Conservation (phyloP, 1,140 invertebrate genomes). For the Ceratosolen fusciceps region DNA sequence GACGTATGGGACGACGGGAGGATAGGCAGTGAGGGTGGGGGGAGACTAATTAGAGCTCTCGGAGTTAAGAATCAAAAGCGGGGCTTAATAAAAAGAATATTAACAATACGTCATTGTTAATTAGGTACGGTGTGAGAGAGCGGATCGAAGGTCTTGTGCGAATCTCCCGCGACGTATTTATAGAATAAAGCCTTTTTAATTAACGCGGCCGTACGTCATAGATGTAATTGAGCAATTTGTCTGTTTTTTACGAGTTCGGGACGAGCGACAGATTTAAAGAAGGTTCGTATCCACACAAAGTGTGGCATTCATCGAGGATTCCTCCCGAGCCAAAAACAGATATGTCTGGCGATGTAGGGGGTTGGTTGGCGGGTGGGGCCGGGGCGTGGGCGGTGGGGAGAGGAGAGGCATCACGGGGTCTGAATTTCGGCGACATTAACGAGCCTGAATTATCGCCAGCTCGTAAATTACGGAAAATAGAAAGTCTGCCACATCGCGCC, state of each 20-base stretch:
- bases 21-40: too few relatives aligned
- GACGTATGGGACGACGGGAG: too few relatives aligned
- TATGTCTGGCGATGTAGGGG: too few relatives aligned
- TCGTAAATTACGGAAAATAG: slow-evolving; percentile 21
- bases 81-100: too few relatives aligned
- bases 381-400: too few relatives aligned
- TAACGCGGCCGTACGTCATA: slow-evolving; percentile 35
- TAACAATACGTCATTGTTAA: too few relatives aligned
- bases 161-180: slow-evolving; percentile 3
- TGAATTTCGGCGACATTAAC: slow-evolving; percentile 41
- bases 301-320: slow-evolving; percentile 30
- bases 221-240: slow-evolving; percentile 44
- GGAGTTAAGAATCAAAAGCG: too few relatives aligned
- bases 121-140: too few relatives aligned
- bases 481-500: background rate
- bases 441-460: slow-evolving; percentile 40
- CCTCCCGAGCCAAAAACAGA: slow-evolving; percentile 40
- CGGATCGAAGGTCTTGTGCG: too few relatives aligned
- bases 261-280: background rate
- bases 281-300: background rate
- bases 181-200: slow-evolving; percentile 21
- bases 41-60: too few relatives aligned
- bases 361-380: too few relatives aligned
- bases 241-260: slow-evolving; percentile 24
- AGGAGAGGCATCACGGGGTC: slow-evolving; percentile 1